Conservation (phyloP, 2,113 vertebrate species). For the Otus sunia region DNA sequence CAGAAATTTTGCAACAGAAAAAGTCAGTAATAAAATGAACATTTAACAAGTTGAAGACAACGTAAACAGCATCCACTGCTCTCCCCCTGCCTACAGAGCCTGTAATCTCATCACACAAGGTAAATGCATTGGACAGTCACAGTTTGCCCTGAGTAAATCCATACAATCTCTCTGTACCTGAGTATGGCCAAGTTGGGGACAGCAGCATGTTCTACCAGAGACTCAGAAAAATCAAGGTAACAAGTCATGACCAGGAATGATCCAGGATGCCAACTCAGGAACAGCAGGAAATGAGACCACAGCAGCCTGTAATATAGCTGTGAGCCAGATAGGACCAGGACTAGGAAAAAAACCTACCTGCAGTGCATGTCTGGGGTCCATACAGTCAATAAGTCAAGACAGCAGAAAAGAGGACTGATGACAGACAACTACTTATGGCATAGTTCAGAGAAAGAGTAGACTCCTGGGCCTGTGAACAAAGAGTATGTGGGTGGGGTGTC, state of each 20-base stretch:
- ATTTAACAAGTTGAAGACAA: not conserved
- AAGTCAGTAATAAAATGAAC: not conserved
- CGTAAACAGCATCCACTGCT: not conserved
- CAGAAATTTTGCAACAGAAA: not conserved
- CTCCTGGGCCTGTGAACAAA: not conserved
- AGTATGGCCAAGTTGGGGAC: not conserved
- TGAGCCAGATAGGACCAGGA: not conserved
- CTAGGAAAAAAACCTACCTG: not conserved
- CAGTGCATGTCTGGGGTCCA: accelerated
- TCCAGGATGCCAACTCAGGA: not conserved
- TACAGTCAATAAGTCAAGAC: not conserved
- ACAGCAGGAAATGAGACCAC: accelerated
- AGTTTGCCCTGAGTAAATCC: not conserved
- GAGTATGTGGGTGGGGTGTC: accelerated
- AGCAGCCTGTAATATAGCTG: accelerated
- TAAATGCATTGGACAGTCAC: not conserved
- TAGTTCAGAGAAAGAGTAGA: accelerated
- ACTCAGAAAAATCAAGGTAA: not conserved
- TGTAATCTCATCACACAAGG: not conserved
- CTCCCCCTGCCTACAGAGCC: not conserved
- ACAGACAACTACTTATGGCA: accelerated
- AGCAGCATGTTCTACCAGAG: not conserved
- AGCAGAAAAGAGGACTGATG: not conserved
- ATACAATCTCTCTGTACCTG: not conserved
- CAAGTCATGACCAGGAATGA: accelerated